These are phyloP conservation scores for Corythucha ciliata DNA, from an alignment of 2,888 invertebrate genomes.

Conservation along the genomic window DNA sequence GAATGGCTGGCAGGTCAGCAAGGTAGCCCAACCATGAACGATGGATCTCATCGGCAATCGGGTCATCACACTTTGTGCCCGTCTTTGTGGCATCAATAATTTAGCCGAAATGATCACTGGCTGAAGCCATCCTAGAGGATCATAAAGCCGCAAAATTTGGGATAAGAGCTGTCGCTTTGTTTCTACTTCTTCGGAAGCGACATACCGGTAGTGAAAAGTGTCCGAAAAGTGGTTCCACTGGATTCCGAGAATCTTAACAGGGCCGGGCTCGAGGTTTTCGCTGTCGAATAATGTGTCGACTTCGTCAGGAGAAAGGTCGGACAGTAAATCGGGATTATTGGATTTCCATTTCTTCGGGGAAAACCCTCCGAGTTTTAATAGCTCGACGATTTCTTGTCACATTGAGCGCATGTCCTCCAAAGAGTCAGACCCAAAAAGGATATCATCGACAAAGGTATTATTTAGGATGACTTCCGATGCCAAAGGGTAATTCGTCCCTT, in stretches of 20 bases:
- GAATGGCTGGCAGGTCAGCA: too few relatives aligned
- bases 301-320: not conserved
- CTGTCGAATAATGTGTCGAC: not conserved
- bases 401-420: not conserved
- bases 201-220: conserved; percentile 21
- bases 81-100: not conserved
- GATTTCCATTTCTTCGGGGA: conserved; percentile 14
- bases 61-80: too few relatives aligned
- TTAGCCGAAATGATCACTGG: not conserved
- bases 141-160: not conserved
- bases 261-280: conserved; percentile 2
- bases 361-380: conserved; percentile 2
- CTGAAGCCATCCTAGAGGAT: not conserved
- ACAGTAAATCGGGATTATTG: conserved; percentile 2
- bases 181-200: not conserved
- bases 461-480: not conserved
- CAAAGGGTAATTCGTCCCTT: not conserved
- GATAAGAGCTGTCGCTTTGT: conserved; percentile 31
- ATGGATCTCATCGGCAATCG: too few relatives aligned
- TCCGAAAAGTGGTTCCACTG: conserved; percentile 27
- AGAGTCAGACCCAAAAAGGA: not conserved
- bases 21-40: too few relatives aligned
- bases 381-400: not conserved
- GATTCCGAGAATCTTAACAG: conserved; percentile 27
- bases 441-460: not conserved